phyloP scores from a whole-genome alignment of 2,113 vertebrate species.

The Meleagris gallopavo region DNA sequence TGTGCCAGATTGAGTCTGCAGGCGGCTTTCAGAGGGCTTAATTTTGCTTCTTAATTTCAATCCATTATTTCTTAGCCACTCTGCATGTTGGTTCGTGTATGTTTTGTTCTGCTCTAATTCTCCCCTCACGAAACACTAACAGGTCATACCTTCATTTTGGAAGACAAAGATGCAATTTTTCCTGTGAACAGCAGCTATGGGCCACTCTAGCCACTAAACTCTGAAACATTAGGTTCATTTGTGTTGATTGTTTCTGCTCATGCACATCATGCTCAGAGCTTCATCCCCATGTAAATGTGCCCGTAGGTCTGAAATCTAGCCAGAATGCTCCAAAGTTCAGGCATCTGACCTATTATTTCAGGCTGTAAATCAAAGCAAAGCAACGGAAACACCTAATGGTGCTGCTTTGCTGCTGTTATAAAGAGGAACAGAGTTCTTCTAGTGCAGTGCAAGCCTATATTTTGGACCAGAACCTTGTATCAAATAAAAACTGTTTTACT shows the following conservation, averaged over 20 bases:
- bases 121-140: rapidly evolving
- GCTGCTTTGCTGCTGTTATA: not conserved
- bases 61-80: not conserved
- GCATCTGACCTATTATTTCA: not conserved
- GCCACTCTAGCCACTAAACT: not conserved
- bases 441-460: not conserved
- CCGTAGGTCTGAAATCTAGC: not conserved
- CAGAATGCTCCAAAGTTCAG: not conserved
- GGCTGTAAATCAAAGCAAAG: not conserved
- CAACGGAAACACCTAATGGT: not conserved
- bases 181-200: not conserved
- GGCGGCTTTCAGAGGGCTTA: not conserved
- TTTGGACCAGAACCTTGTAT: not conserved
- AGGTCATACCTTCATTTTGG: not conserved
- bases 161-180: not conserved
- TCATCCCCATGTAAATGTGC: not conserved
- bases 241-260: not conserved
- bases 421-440: not conserved
- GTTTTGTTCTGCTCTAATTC: not conserved
- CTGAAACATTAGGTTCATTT: not conserved
- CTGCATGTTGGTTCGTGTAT: not conserved
- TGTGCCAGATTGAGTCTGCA: rapidly evolving
- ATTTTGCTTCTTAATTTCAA: not conserved
- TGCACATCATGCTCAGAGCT: not conserved
- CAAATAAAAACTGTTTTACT: not conserved